These are phyloP conservation scores for Ranitomeya variabilis DNA, from an alignment of 2,113 vertebrate species.

Conservation along the genomic window DNA sequence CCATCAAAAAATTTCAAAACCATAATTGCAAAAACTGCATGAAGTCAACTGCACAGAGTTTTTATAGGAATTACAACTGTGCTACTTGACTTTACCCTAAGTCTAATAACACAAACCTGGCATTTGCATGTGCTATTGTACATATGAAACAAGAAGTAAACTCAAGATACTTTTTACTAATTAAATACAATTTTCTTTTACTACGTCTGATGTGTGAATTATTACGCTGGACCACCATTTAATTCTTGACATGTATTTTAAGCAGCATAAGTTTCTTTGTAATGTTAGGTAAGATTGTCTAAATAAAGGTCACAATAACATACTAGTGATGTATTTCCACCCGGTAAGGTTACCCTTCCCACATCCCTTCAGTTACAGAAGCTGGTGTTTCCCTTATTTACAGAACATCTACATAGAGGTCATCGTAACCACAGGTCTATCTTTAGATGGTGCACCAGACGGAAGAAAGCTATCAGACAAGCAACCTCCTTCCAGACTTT, in stretches of 20 bases:
- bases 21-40: no score
- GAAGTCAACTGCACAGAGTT: no score
- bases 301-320: slow-evolving; percentile 40
- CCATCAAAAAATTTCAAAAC: no score
- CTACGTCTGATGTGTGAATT: slow-evolving; percentile 1
- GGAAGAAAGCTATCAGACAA: slow-evolving; percentile 33
- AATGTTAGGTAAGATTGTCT: slow-evolving; percentile 18
- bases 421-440: slow-evolving; percentile 62
- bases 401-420: slow-evolving; percentile 62
- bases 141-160: no score
- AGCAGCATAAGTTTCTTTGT: slow-evolving; percentile 9
- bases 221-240: neutral
- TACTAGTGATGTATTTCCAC: slow-evolving; percentile 23
- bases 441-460: slow-evolving; percentile 57
- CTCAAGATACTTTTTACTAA: neutral
- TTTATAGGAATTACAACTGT: no score
- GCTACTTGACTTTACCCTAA: no score
- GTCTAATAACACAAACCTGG: no score
- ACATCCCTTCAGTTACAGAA: slow-evolving; percentile 18
- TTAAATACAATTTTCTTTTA: neutral
- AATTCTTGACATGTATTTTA: slow-evolving; percentile 26
- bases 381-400: slow-evolving; percentile 64
- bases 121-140: no score
- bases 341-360: slow-evolving; percentile 37
- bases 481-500: neutral